Evolutionary conservation across 2,113 vertebrate species (phyloP).

Genomic region (Bos javanicus): DNA sequence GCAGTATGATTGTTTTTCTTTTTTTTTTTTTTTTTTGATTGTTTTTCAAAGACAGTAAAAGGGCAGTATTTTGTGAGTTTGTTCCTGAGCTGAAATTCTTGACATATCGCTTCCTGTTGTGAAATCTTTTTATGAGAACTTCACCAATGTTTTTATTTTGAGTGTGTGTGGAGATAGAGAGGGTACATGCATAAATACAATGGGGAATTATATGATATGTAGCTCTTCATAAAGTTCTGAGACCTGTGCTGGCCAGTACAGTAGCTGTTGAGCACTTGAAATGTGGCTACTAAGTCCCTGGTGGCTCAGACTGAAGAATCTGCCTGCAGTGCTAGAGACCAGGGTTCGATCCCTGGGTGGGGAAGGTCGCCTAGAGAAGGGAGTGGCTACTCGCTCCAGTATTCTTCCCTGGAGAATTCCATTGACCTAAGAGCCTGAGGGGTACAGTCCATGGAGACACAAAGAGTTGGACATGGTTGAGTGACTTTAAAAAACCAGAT

Average conservation of each 20-base stretch:
- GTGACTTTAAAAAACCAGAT: neutral
- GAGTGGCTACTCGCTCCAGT: neutral
- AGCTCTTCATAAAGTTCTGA: neutral
- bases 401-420: neutral
- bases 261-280: neutral
- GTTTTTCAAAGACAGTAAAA: neutral
- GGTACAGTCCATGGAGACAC: neutral
- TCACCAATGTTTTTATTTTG: neutral
- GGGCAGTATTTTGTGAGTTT: neutral
- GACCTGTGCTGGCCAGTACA: neutral
- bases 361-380: neutral
- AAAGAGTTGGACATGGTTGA: neutral
- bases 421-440: neutral
- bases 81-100: neutral
- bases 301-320: neutral
- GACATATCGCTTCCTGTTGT: neutral
- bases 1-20: neutral
- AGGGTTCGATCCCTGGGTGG: neutral
- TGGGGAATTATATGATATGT: neutral
- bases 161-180: neutral
- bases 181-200: neutral
- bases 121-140: neutral
- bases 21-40: neutral
- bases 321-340: neutral
- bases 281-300: neutral